Evolutionary conservation across 2,113 vertebrate species (phyloP), one percentile per base, ranked within the genome.

Genomic region (Mus spicilegus): DNA sequence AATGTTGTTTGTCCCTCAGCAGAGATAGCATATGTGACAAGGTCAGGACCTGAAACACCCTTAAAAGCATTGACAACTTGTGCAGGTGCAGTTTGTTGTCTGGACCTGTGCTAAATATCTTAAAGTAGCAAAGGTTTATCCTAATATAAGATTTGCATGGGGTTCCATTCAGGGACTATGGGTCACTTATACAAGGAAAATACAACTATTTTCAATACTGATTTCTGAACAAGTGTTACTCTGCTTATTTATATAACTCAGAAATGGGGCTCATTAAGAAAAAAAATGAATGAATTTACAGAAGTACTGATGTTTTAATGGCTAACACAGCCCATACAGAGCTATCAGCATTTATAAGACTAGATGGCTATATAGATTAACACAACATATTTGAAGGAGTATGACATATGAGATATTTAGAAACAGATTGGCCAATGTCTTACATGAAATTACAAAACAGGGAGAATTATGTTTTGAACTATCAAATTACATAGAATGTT

Each of bases 261-360:
- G 88, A 95, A 93, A 82, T 95, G 51, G 51, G 82, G 86, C 81
- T 96, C 94, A 96, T 95, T 96, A 81, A 96, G 72, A 97, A n/a
- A 86, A 92, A 97, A 33, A 69, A 69, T 69, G 65, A 69, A 67
- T 67, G 65, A 67, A 26, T 33, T 97, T 96, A 67, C 93, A 63
- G 90, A 76, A 69, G 88, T 76, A 65, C 49, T 20, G 46, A 46
- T 95, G 91, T 97, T 97, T 95, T 89, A 92, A 91, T 89, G 95
- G 73, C 75, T 77, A 95, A 78, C 96, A 91, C 56, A 93, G 67
- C 69, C 96, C 93, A 92, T 82, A 78, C 67, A 75, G 92, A 81
- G 58, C 61, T 67, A 22, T 33, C 13, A 95, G 61, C 81, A 33
- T 76, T 73, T 4, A 2, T 49, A 78, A 87, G 24, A 36, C 75